Evolutionary conservation across 2,797 vertebrate genomes (phyloP).

Genomic region (Brachyalestes nurse): DNA sequence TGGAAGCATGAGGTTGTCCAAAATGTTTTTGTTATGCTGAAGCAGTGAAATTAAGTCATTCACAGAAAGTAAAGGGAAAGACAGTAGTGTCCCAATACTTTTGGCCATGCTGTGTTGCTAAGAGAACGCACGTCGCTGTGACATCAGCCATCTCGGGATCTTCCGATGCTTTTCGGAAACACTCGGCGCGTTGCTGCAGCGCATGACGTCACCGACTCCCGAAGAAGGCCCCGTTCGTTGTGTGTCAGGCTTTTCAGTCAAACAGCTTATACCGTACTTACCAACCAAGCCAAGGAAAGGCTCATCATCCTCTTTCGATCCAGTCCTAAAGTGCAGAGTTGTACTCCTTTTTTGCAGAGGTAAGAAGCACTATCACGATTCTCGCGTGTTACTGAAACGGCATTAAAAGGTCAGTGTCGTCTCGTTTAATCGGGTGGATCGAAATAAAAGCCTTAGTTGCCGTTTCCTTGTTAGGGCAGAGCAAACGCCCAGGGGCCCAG

Average conservation of each 20-base stretch:
- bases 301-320: constrained; percentile 16
- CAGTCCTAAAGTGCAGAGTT: constrained; percentile 26
- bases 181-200: constrained; percentile 58
- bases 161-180: constrained; percentile 47
- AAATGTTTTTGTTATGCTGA: no score
- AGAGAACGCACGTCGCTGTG: no score
- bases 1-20: no score
- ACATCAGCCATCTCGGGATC: neutral
- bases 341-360: constrained; percentile 33
- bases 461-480: neutral
- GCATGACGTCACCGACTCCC: constrained; percentile 56
- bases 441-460: neutral
- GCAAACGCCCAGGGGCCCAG: neutral
- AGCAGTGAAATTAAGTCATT: no score
- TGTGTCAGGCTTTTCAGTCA: neutral
- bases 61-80: no score
- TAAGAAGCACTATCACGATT: constrained; percentile 13
- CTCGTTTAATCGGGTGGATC: neutral
- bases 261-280: constrained; percentile 8
- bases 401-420: neutral
- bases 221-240: neutral
- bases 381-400: neutral
- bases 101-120: no score
- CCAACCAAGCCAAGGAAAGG: constrained; percentile 42
- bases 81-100: no score